Evolutionary conservation across 1,140 invertebrate genomes (phyloP), one percentile per base, ranked within the genome.

Genomic region (Drosophila littoralis): DNA sequence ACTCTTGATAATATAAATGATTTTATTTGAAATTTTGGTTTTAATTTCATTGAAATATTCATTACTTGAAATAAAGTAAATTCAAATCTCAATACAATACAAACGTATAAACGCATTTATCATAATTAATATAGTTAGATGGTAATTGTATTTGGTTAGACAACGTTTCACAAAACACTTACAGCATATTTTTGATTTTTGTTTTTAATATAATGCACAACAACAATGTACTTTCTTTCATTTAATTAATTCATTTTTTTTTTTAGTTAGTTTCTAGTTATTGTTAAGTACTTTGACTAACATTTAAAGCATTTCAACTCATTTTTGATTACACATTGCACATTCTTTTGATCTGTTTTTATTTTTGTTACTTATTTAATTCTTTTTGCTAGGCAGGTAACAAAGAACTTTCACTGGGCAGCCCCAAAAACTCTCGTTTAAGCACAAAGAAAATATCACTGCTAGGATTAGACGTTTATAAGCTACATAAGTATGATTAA

Each of bases 101-200:
- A 88, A 86, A 86, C 79, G 79, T 86, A 79, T 76, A 86, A 88
- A 85, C 76, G 69, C 66, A 79, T 84, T 84, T 73, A 84, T 63
- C 36, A 51, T 69, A 67, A 75, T 32, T 81, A 77, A 68, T 70
- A 67, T 71, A 79, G 65, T 83, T 75, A 75, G 54, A 46, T 75
- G 59, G 59, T 71, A 75, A 84, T 75, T 83, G 71, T 81, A 82
- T 86, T 86, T 83, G 83, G 79, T 86, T 86, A 86, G 82, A 86
- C 78, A 81, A 85, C 81, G 59, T 78, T 79, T 83, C 83, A 86
- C 83, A 86, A 86, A 88, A 88, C 83, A 86, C 82, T 86, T 86
- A 86, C 38, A 83, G 77, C 36, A 61, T 78, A 77, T 32, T 51
- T 78, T 85, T 68, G 43, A 60, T 67, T 55, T 8, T 8, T 35